Evolutionary conservation across 2,797 vertebrate species (phyloP), one percentile per base, ranked within the genome.

Genomic region (Enteromius trimaculatus): DNA sequence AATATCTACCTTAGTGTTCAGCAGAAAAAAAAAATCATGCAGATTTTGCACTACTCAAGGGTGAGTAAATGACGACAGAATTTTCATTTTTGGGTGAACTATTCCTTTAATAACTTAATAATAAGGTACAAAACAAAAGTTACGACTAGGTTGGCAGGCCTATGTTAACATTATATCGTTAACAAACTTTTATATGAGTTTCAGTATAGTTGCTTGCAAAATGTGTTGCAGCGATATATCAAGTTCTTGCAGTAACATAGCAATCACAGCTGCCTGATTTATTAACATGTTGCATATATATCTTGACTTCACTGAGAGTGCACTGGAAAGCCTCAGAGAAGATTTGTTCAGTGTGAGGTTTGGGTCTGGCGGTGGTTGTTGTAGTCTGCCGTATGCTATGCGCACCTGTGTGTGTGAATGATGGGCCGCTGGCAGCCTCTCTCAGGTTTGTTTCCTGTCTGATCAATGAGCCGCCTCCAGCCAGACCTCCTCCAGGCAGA

Each of bases 401-500:
- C n/a, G 14, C 53, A 44, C 51, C 37, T 21, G 49, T 51, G 34
- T 60, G 70, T 47, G 42, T 74, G 23, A 70, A 62, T 47, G 66
- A 17, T 53, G 58, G 66, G 65, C 44, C 1, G 23, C 19, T 83
- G 77, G 71, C 71, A 75, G 65, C 31, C 6, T 44, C 65, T 70
- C 82, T 86, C 80, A 78, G 77, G 58, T 84, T 81, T 79, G 78
- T 72, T 77, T 86, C 80, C 64, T 42, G 37, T 80, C 72, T 84
- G 82, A 85, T 85, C 75, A 86, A 76, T 84, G 83, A 74, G 68
- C 51, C 13, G 58, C 60, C 82, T 80, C 64, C 83, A 87, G 84
- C 64, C 74, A 76, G 37, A 82, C 85, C 83, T 83, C 86, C 69
- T 80, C 71, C 55, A 64, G 80, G 68, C 62, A n/a, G 77, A 53